Percentiles rank a stretch among this genome's conserved stretches.
Conservation (phyloP, 2,888 invertebrate species). For the Psylliodes chrysocephalus region DNA sequence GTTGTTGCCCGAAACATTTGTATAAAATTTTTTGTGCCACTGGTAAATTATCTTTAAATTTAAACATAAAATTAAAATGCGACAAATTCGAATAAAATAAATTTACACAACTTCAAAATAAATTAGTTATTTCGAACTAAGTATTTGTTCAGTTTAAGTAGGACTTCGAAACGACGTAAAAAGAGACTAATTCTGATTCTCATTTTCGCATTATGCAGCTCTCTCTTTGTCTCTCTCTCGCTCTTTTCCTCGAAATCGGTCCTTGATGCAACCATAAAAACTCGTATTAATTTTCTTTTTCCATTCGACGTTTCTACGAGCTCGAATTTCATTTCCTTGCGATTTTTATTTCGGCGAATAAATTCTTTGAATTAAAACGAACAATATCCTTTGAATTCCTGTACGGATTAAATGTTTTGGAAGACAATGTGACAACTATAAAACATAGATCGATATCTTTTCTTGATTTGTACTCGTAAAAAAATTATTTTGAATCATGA, state of each 20-base stretch:
- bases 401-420: neutral
- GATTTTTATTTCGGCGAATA: neutral
- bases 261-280: neutral
- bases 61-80: too few relatives aligned
- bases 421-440: too few relatives aligned
- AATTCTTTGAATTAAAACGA: neutral
- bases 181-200: neutral
- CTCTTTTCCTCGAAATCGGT: neutral
- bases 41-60: too few relatives aligned
- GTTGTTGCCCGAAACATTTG: too few relatives aligned
- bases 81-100: too few relatives aligned
- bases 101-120: too few relatives aligned
- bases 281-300: slow-evolving; percentile 3
- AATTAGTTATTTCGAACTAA: neutral
- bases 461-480: too few relatives aligned
- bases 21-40: too few relatives aligned
- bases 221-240: too few relatives aligned
- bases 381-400: neutral
- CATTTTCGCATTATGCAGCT: neutral
- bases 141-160: neutral
- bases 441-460: too few relatives aligned
- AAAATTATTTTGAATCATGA: too few relatives aligned
- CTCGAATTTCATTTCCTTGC: neutral
- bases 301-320: neutral
- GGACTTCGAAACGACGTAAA: neutral